Conservation (phyloP, 1,140 invertebrate genomes). For the Cydia splendana region DNA sequence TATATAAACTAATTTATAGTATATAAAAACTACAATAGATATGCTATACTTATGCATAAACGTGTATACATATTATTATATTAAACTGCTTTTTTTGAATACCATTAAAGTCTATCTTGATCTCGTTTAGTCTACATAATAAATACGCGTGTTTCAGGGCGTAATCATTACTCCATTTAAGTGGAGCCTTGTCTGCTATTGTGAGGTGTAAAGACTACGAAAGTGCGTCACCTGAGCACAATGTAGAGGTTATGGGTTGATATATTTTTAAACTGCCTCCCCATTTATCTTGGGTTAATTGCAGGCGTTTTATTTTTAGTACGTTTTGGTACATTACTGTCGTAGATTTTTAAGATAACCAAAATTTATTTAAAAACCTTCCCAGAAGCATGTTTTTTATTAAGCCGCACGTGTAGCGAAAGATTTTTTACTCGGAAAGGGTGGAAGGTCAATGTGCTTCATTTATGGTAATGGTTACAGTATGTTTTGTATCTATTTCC, state of each 20-base stretch:
- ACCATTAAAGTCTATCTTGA: conserved; percentile 1
- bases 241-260: not conserved
- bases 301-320: conserved; percentile 28
- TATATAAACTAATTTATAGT: too few species aligned
- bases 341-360: conserved; percentile 19
- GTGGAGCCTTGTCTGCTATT: conserved; percentile 10
- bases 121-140: not conserved
- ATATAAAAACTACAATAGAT: too few species aligned
- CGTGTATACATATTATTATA: too few species aligned
- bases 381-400: not conserved
- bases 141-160: not conserved
- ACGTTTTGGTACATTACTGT: conserved; percentile 13
- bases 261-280: conserved; percentile 25
- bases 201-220: not conserved
- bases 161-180: conserved; percentile 2
- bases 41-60: too few species aligned
- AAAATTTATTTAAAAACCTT: conserved; percentile 14
- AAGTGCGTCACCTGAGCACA: conserved; percentile 20
- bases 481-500: not conserved
- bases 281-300: conserved; percentile 24
- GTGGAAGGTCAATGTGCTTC: not conserved
- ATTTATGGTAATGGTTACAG: not conserved
- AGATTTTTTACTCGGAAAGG: not conserved
- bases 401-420: not conserved
- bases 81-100: not conserved